phyloP scores from a whole-genome alignment of 1,140 invertebrate species.

The Neomicropteryx cornuta region DNA sequence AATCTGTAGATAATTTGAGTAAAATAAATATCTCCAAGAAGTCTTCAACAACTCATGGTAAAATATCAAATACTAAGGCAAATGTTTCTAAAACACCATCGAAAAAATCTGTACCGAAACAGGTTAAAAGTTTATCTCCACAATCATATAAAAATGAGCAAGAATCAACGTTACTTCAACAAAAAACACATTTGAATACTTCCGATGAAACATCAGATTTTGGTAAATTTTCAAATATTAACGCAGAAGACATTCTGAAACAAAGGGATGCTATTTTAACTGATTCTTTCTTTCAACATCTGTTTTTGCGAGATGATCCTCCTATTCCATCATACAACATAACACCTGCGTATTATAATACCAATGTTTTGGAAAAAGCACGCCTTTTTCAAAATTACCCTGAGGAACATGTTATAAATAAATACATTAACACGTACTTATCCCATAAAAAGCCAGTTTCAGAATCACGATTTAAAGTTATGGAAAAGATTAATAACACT shows the following conservation, averaged over 20 bases:
- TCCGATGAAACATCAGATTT: conserved; percentile 16
- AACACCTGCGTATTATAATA: conserved; percentile 27
- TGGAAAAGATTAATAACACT: conserved; percentile 43
- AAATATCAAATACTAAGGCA: conserved; percentile 16
- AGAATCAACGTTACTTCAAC: too few relatives aligned
- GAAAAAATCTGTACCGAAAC: conserved; percentile 16
- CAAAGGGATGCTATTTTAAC: conserved; percentile 44
- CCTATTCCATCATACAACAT: conserved; percentile 21
- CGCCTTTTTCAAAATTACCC: conserved; percentile 45
- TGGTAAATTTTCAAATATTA: conserved; percentile 17
- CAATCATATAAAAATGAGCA: too few relatives aligned
- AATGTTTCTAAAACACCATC: conserved; percentile 12
- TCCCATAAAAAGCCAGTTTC: conserved; percentile 57
- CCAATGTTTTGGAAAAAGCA: conserved; percentile 49
- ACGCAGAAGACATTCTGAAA: conserved; percentile 25
- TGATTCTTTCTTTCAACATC: conserved; percentile 58
- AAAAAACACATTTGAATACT: conserved; percentile 22
- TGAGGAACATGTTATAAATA: conserved; percentile 34
- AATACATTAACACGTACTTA: conserved; percentile 49
- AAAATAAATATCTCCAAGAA: too few relatives aligned
- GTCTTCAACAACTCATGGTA: conserved; percentile 6
- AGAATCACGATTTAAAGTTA: conserved; percentile 56
- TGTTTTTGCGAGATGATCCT: conserved; percentile 44
- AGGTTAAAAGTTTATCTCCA: too few relatives aligned
- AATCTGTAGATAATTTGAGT: too few relatives aligned